Evolutionary conservation across 2,113 vertebrate species (phyloP).

Genomic region (Varanus komodoensis): DNA sequence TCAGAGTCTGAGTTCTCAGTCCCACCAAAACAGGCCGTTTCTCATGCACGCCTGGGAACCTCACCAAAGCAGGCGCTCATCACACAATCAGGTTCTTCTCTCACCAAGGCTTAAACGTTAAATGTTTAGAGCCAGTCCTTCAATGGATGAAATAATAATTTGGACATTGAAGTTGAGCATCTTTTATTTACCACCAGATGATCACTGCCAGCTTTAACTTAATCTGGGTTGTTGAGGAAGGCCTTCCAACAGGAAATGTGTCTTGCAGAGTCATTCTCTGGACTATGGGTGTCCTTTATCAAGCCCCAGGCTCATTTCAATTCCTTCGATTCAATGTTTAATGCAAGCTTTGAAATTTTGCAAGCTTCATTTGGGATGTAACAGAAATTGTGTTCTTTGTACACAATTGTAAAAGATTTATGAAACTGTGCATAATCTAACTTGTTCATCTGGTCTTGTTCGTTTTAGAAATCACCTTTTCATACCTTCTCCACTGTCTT

Average conservation of each 20-base stretch:
- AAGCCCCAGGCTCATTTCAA: not conserved
- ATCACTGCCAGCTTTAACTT: not conserved
- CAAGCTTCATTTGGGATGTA: not conserved
- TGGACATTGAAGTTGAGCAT: not conserved
- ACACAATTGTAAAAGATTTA: not conserved
- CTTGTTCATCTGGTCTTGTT: not conserved
- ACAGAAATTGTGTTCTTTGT: not conserved
- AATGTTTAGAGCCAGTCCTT: not conserved
- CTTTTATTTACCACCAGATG: not conserved
- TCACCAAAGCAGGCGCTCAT: too few species aligned
- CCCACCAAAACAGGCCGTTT: too few species aligned
- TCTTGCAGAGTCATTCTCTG: not conserved
- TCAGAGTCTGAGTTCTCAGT: too few species aligned
- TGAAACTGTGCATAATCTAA: too few species aligned
- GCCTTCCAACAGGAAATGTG: not conserved
- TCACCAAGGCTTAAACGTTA: not conserved
- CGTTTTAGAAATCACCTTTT: not conserved
- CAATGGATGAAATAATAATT: not conserved
- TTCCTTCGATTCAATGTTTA: slow-evolving; percentile 2
- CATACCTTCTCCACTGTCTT: not conserved
- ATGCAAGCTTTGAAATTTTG: not conserved
- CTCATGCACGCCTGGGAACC: too few species aligned
- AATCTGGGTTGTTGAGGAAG: not conserved
- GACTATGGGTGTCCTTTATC: not conserved
- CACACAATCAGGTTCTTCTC: not conserved